Conservation (phyloP, 2,797 vertebrate genomes). For the Staurois parvus region DNA sequence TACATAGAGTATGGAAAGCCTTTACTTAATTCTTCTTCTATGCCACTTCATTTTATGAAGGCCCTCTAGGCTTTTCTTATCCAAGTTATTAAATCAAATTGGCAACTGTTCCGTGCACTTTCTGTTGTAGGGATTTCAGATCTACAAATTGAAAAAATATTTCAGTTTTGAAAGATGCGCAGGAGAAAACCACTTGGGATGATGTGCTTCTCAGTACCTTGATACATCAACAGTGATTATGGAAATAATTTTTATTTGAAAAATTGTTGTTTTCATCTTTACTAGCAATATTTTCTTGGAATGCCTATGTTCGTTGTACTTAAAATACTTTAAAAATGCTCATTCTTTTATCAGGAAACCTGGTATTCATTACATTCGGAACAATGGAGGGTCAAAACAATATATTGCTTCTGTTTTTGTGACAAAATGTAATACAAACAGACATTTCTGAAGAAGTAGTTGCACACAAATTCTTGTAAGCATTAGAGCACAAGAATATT, state of each 20-base stretch:
- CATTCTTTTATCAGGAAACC: neutral
- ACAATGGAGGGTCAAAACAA: neutral
- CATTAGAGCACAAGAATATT: too few relatives aligned
- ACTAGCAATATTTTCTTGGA: neutral
- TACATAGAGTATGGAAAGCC: neutral
- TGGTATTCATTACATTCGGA: neutral
- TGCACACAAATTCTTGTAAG: too few relatives aligned
- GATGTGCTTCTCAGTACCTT: constrained; percentile 1
- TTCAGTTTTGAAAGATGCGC: neutral
- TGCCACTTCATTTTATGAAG: constrained; percentile 1
- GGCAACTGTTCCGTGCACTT: constrained; percentile 4
- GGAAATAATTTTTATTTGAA: neutral
- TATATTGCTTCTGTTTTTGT: neutral
- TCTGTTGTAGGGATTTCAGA: constrained; percentile 12
- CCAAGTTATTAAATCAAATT: constrained; percentile 23
- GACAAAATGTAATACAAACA: neutral
- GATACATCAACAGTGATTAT: neutral
- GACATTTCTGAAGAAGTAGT: neutral
- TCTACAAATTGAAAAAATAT: constrained; percentile 23
- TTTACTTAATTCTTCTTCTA: too few relatives aligned
- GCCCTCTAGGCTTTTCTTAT: constrained; percentile 8
- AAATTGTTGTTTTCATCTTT: neutral
- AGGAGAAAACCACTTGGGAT: neutral
- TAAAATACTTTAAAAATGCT: too few relatives aligned
- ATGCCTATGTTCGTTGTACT: neutral